phyloP scores from a whole-genome alignment of 2,797 vertebrate genomes.

The Mormyrops boulengeri region DNA sequence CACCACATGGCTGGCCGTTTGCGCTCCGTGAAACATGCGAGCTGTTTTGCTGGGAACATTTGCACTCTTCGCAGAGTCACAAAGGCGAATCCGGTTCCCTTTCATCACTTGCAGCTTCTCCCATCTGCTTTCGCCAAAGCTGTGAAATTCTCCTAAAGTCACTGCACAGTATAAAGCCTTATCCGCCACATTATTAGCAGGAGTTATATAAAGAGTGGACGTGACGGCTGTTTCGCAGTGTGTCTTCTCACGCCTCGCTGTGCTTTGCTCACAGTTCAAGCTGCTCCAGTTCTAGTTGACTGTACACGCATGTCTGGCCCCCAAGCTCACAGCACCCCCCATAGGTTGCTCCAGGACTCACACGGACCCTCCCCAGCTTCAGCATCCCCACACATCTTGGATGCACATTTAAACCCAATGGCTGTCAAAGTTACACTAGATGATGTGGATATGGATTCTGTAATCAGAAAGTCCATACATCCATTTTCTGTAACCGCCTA shows the following conservation, averaged over 20 bases:
- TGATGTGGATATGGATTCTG: background rate
- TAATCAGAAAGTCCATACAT: background rate
- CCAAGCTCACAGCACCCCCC: background rate
- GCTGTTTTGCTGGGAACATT: background rate
- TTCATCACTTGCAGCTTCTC: slow-evolving; percentile 7
- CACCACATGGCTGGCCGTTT: background rate
- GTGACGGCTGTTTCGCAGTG: background rate
- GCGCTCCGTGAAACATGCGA: background rate
- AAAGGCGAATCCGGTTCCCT: background rate
- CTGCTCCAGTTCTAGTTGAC: background rate
- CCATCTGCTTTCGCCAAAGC: slow-evolving; percentile 14
- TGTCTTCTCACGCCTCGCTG: background rate
- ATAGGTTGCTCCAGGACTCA: background rate
- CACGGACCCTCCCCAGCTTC: background rate
- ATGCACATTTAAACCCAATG: background rate
- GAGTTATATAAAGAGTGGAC: slow-evolving; percentile 1
- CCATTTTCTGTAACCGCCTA: background rate
- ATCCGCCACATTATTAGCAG: background rate
- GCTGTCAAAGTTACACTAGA: background rate
- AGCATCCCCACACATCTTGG: background rate
- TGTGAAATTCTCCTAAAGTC: background rate
- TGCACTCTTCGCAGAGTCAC: background rate
- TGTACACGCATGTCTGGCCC: background rate
- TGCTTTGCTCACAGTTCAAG: background rate
- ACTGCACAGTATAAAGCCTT: slow-evolving; percentile 1